phyloP scores from a whole-genome alignment of 2,113 vertebrate genomes.

The Brachypteracias leptosomus region DNA sequence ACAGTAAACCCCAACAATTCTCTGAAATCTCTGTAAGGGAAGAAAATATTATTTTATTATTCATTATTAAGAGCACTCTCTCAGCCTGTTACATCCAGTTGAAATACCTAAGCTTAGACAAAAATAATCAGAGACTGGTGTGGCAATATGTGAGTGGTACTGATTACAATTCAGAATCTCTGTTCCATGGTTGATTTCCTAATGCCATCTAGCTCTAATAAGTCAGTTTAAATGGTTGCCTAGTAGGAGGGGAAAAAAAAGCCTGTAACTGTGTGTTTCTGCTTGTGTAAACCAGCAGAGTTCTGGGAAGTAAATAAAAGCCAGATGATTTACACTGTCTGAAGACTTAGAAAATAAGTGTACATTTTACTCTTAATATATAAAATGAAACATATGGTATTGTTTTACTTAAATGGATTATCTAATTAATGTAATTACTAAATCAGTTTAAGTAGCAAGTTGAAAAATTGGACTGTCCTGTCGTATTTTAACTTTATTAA shows the following conservation, averaged over 20 bases:
- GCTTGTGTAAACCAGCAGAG: neutral
- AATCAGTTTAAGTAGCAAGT: neutral
- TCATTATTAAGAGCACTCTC: neutral
- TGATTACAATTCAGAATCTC: neutral
- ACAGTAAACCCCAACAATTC: neutral
- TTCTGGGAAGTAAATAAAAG: conserved; percentile 23
- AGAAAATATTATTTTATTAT: neutral
- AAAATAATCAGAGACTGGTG: neutral
- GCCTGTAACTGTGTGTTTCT: neutral
- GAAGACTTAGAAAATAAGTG: neutral
- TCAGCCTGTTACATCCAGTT: neutral
- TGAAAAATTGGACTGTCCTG: neutral
- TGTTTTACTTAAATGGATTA: neutral
- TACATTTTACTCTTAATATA: neutral
- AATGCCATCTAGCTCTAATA: neutral
- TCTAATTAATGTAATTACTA: conserved; percentile 3
- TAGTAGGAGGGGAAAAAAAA: neutral
- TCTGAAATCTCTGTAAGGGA: neutral
- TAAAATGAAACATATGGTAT: neutral
- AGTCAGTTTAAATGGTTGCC: neutral
- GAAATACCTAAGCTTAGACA: neutral
- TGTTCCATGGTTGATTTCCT: neutral
- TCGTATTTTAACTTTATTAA: neutral
- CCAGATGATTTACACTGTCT: neutral
- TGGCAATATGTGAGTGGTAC: neutral